Evolutionary conservation across 2,797 vertebrate species (phyloP).

Genomic region (Platalea minor): DNA sequence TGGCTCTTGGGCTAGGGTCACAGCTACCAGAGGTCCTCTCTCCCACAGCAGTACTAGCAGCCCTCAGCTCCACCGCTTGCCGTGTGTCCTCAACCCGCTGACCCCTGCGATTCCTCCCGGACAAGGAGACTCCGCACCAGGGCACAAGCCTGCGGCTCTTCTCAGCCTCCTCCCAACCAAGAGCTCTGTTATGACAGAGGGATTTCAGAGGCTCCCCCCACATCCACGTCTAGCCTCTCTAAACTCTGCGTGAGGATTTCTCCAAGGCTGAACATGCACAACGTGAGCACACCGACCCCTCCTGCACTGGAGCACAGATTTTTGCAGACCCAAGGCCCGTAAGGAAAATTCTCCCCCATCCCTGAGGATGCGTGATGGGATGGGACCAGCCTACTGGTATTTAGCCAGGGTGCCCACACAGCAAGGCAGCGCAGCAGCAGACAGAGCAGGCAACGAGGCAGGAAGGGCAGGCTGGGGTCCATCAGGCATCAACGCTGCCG

Average conservation of each 20-base stretch:
- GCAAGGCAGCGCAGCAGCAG: background rate
- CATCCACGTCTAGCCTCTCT: background rate
- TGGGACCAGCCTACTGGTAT: background rate
- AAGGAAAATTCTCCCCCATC: background rate
- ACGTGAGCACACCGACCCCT: accelerated
- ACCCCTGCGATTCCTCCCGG: background rate
- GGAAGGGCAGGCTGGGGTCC: background rate
- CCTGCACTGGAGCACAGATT: background rate
- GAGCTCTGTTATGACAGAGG: background rate
- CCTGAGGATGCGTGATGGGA: accelerated
- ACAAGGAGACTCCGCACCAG: accelerated
- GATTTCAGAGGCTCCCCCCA: background rate
- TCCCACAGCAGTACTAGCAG: background rate
- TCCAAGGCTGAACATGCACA: background rate
- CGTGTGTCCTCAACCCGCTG: background rate
- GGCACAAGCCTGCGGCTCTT: background rate
- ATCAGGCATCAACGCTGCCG: background rate
- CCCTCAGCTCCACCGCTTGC: background rate
- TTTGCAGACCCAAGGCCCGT: background rate
- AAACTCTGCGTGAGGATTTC: background rate
- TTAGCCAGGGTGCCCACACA: background rate
- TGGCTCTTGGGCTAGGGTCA: background rate
- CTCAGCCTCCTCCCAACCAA: background rate
- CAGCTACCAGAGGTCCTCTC: background rate
- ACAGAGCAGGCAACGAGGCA: background rate